phyloP scores from a whole-genome alignment of 2,797 vertebrate species.

The Sorex maritimensis region DNA sequence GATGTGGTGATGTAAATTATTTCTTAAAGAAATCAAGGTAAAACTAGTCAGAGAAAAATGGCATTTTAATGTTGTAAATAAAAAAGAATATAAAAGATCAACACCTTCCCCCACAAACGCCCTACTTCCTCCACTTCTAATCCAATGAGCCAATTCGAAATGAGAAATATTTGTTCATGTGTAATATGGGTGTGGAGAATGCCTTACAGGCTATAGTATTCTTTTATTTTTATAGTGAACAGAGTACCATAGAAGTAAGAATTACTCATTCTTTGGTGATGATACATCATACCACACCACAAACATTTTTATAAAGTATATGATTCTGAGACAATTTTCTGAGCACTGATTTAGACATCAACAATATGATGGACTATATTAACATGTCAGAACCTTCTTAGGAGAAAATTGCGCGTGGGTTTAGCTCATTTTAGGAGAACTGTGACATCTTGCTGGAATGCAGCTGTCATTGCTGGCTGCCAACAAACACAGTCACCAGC shows the following conservation, averaged over 20 bases:
- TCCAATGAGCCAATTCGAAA: not conserved
- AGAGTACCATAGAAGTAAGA: slow-evolving; percentile 18
- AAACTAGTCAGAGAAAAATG: slow-evolving; percentile 6
- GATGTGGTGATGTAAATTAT: slow-evolving; percentile 44
- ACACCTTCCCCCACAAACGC: not conserved
- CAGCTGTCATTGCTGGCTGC: not conserved
- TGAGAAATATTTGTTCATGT: not conserved
- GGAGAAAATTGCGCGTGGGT: slow-evolving; percentile 32
- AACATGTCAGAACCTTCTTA: slow-evolving; percentile 35
- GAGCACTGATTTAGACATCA: not conserved
- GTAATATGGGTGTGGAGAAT: not conserved
- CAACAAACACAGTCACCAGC: not conserved
- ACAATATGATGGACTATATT: not conserved
- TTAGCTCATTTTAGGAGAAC: slow-evolving; percentile 54
- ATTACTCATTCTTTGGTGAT: slow-evolving; percentile 47
- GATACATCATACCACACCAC: not conserved
- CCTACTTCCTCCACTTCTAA: not conserved
- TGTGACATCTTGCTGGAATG: slow-evolving; percentile 23
- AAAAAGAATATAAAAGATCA: not conserved
- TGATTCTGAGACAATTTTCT: not conserved
- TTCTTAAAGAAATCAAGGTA: slow-evolving; percentile 54
- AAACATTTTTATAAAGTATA: not conserved
- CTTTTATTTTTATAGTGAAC: not conserved
- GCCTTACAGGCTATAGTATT: not conserved
- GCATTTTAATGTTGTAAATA: not conserved